Base-by-base conservation (phyloP, 2,797 vertebrate species). In the Natrix natrix region DNA sequence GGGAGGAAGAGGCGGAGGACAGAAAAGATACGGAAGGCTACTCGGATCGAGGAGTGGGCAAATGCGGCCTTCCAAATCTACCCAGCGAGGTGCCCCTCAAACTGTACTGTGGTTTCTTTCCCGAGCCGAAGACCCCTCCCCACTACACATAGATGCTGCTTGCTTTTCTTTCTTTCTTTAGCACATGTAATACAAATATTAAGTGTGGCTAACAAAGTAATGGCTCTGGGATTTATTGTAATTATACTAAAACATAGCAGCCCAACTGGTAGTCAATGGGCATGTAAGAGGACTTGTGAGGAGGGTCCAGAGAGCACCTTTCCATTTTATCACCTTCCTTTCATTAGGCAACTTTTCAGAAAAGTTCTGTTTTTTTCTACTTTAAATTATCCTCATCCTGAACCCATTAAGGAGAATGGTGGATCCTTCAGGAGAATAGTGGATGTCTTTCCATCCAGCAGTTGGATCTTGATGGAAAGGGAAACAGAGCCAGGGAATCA, bases 41-140 rank as follows among this genome's bases (percentile, higher is more conserved):
- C 56, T 92, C 83, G 89, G 91, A 83, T 63, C 59, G 7, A 22
- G 3, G 59, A 90, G 92, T 92, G 92, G 78, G 74, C 86, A 94
- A 16, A 43, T 4, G 3, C 54, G 43, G 74, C 61, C 28, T 55
- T 90, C 89, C 89, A 17, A 13, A 56, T 24, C 17, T 32, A 22
- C 17, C n/a, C 28, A 17, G 8, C 57, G 52, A 28, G 16, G 20
- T 66, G 60, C 24, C 14, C 48, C 5, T 63, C 26, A 54, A 6
- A 22, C 87, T 37, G 26, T 12, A 32, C 26, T 8, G 86, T 5
- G 37, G 20, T 83, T 83, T 48, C 12, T 61, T 61, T 90, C 43
- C 22, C 8, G 12, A 24, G 12, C 59, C 24, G 13, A 89, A 43
- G 37, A 8, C 57, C 13, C 2, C 43, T 89, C 8, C 22, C 8